Conservation (phyloP, 2,113 vertebrate genomes). For the Lamprologus sp. region DNA sequence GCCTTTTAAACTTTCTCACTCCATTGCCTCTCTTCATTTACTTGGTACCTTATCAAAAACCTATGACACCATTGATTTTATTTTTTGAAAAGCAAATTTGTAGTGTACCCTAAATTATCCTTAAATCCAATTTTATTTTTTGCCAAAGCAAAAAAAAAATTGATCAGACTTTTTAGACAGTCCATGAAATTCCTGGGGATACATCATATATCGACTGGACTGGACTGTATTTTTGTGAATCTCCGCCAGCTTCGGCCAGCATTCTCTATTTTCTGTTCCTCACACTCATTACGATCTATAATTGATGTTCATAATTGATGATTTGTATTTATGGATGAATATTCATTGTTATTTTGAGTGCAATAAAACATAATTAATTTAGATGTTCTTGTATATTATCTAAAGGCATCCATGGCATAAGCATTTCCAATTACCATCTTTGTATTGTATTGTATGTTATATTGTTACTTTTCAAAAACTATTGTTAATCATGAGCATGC, state of each 20-base stretch:
- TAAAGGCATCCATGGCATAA: background rate
- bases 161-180: background rate
- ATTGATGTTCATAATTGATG: background rate
- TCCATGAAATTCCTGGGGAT: background rate
- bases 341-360: background rate
- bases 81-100: background rate
- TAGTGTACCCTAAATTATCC: background rate
- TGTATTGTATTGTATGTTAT: background rate
- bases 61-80: background rate
- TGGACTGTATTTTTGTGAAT: background rate
- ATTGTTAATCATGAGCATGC: background rate
- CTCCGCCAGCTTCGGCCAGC: background rate
- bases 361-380: background rate
- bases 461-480: background rate
- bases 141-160: background rate
- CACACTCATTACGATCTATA: background rate
- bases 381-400: background rate
- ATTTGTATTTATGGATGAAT: background rate
- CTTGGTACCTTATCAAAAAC: background rate
- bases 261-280: background rate
- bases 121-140: background rate
- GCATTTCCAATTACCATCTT: background rate
- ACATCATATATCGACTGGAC: background rate
- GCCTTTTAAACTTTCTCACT: background rate
- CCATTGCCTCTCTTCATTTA: background rate